Base-by-base conservation (phyloP, 2,888 invertebrate genomes). In the Craniophora ligustri region DNA sequence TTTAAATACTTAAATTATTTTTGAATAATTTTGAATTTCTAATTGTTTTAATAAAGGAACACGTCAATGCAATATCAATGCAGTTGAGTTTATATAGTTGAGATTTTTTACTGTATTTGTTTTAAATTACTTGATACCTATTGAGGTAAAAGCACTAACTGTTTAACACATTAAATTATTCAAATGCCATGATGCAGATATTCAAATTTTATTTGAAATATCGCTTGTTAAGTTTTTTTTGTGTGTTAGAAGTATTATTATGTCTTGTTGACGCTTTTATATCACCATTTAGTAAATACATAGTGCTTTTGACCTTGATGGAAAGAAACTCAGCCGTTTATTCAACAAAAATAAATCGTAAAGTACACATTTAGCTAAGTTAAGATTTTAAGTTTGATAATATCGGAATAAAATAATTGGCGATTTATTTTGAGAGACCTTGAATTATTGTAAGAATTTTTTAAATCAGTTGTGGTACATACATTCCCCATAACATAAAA, bases 401-500 rank as follows among this genome's bases (percentile, higher is more conserved):
- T 39, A 30, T 56, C 36, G 47, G 16, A 42, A 47, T 44, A 44
- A 19, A 19, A 44, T 59, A 8, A 23, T 31, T 28, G 16, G 47
- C 50, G 35, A 45, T 64, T 56, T 26, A 30, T 48, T 74, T 15
- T 34, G 26, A 39, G 47, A 41, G 67, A 47, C 72, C 75, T 67
- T 71, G 67, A 41, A 38, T 65, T 65, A 53, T 49, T 55, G 26
- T 61, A 66, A 59, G 54, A 31, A 6, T 39, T 49, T 57, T 74
- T 28, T 39, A 65, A 60, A 55, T 70, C 44, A 39, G 35, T 48
- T 44, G 50, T 48, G 61, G 50, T 70, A 60, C 30, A 67, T 50
- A 75, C 71, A 71, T 71, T 71, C 71, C 71, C 50, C 55, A 44
- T 72, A 51, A n/a, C 50, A 40, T 15, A 46, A 44, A 3, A 56